Evolutionary conservation across 2,797 vertebrate genomes (phyloP).

Genomic region (Otolemur crassicaudatus): DNA sequence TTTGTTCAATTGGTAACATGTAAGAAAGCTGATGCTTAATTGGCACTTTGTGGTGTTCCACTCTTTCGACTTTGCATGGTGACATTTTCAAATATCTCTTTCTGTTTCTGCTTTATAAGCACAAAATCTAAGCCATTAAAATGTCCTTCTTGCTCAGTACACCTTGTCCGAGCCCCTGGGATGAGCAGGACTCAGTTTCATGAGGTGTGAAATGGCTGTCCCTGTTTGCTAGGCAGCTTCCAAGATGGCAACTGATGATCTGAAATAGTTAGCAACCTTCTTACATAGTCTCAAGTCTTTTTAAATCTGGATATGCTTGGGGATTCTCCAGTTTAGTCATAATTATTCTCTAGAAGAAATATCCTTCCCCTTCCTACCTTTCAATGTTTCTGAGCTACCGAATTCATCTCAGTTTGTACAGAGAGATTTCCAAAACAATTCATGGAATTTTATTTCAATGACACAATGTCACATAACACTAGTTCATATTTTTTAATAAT

Average conservation of each 20-base stretch:
- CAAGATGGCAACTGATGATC: background rate
- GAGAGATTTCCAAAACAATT: background rate
- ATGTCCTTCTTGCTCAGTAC: background rate
- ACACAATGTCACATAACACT: background rate
- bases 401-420: background rate
- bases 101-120: background rate
- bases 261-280: slow-evolving; percentile 29
- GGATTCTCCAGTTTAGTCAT: background rate
- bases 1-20: background rate
- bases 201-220: background rate
- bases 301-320: background rate
- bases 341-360: background rate
- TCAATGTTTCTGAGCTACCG: background rate
- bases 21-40: background rate
- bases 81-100: background rate
- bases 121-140: slow-evolving; percentile 12
- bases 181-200: background rate
- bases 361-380: background rate
- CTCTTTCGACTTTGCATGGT: background rate
- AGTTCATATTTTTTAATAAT: background rate
- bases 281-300: background rate
- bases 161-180: background rate
- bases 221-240: background rate
- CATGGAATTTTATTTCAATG: background rate
- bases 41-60: background rate